Evolutionary conservation across 2,113 vertebrate genomes (phyloP).

Genomic region (Lota lota): DNA sequence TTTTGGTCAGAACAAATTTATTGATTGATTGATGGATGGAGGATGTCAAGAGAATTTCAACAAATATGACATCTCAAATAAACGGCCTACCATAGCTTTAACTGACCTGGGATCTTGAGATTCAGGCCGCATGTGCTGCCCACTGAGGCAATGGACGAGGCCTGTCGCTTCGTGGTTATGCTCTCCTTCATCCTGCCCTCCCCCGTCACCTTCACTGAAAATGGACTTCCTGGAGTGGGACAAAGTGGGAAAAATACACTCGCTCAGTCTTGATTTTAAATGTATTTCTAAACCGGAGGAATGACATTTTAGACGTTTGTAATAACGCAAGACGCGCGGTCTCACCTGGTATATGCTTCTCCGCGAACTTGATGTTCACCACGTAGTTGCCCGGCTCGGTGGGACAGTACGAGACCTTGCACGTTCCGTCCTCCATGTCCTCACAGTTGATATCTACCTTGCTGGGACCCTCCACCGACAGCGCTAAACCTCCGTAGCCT

Average conservation of each 20-base stretch:
- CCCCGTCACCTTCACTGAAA: constrained; percentile 92
- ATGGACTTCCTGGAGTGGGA: constrained; percentile 84
- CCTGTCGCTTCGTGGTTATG: constrained; percentile 90
- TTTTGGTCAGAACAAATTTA: too few species aligned
- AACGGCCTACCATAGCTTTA: too few species aligned
- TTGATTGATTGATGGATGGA: too few species aligned
- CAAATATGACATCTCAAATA: too few species aligned
- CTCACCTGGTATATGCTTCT: constrained; percentile 91
- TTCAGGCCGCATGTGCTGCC: constrained; percentile 97
- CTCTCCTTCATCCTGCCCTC: constrained; percentile 96
- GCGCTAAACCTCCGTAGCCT: constrained; percentile 93
- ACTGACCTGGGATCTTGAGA: constrained; percentile 92
- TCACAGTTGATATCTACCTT: constrained; percentile 99
- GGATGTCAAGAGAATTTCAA: too few species aligned
- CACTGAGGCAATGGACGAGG: constrained; percentile 88
- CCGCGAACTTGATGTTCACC: constrained; percentile 96
- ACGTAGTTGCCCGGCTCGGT: constrained; percentile 93
- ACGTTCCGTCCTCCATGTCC: constrained; percentile 91
- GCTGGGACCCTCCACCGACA: constrained; percentile 96
- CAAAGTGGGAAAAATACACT: not conserved
- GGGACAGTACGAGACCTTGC: constrained; percentile 94
- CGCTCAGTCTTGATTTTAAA: not conserved
- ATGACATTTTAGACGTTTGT: not conserved
- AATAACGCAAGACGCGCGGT: not conserved
- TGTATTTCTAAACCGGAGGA: not conserved